Base-by-base conservation (phyloP, 2,888 invertebrate genomes). In the Molorchus minor region DNA sequence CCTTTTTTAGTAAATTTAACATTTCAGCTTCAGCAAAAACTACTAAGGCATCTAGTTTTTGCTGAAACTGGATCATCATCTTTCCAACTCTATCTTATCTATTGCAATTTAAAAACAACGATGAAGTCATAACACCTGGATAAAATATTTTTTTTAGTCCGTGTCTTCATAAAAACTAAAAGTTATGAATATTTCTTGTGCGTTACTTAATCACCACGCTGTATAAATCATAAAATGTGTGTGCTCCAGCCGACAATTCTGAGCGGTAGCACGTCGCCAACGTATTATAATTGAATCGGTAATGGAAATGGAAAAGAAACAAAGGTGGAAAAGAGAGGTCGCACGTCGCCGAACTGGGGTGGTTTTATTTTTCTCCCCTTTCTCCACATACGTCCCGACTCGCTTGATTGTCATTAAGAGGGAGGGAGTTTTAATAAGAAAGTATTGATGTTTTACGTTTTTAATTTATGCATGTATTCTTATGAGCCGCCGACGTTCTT, bases 391-490 rank as follows among this genome's bases (percentile, higher is more conserved):
- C 74, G 72, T 57, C 54, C 55, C 52, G 57, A 43, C 29, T 54
- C 66, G 72, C 74, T 71, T 75, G 75, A 76, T 77, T 77, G 75
- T 77, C 78, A 77, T 77, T 77, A 76, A 72, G 72, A 65, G 75
- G 73, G 72, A 71, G 74, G 74, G 74, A 70, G 70, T 70, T 71
- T 75, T 76, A 76, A 77, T 77, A 77, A 76, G 77, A 77, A 76
- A 77, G 77, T 76, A 77, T 77, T 76, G 77, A 77, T 77, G 76
- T 77, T 77, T 76, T 76, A 75, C 74, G 73, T 76, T 76, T 77
- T 78, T 77, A 77, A 77, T 77, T 77, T 77, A 77, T 77, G 77
- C 77, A 77, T 77, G 76, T 76, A 76, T 76, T 76, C 75, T 74
- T 73, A 69, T 69, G 64, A 61, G 58, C 56, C 57, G 61, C 47